These are phyloP conservation scores for Microcebus lehilahytsara DNA, from an alignment of 2,113 vertebrate species.

Conservation along the genomic window DNA sequence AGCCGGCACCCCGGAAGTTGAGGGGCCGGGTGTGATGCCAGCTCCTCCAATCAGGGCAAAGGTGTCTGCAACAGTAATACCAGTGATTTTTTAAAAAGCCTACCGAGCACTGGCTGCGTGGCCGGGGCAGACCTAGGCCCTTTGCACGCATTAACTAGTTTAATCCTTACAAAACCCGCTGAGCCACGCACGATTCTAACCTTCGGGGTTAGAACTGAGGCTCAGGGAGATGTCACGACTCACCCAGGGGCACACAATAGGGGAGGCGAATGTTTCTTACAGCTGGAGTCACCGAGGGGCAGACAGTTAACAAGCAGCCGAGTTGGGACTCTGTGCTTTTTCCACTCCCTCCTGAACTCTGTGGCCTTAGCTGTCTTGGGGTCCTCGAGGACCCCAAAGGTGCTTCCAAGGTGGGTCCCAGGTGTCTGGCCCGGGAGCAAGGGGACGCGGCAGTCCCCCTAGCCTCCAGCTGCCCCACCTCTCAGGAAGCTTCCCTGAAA, in stretches of 20 bases:
- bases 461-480: accelerated
- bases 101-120: accelerated
- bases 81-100: accelerated
- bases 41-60: not conserved
- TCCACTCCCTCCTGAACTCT: not conserved
- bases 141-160: accelerated
- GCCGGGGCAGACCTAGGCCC: not conserved
- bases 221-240: no score
- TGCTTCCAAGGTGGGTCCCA: accelerated
- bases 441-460: accelerated
- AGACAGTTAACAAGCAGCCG: accelerated
- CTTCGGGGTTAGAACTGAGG: not conserved
- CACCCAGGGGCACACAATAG: accelerated
- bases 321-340: not conserved
- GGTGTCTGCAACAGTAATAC: not conserved
- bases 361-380: not conserved
- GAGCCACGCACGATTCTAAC: not conserved
- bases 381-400: not conserved
- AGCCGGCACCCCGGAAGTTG: not conserved
- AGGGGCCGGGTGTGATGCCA: not conserved
- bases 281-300: not conserved
- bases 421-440: not conserved
- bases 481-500: constrained; percentile 3
- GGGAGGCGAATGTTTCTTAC: not conserved
- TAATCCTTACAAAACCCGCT: accelerated